Percentiles rank a stretch among this genome's conserved stretches.
Evolutionary conservation across 2,113 vertebrate species (phyloP).

Genomic region (Orycteropus afer): DNA sequence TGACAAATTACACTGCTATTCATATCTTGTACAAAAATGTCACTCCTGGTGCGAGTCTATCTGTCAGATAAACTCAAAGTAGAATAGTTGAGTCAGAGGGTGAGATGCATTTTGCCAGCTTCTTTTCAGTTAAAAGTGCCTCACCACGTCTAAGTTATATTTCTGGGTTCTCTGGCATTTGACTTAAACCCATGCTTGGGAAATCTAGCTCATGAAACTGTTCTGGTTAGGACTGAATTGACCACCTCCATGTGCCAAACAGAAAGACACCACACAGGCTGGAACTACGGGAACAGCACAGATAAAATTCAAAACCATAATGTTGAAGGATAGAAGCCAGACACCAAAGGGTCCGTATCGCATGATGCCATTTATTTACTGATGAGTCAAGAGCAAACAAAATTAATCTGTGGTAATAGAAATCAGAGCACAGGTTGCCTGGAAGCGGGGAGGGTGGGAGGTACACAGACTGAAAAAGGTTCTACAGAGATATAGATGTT

Average conservation of each 20-base stretch:
- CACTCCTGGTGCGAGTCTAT: not conserved
- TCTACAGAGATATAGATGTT: not conserved
- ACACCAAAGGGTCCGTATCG: not conserved
- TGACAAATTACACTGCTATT: slow-evolving; percentile 1
- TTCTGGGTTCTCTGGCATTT: not conserved
- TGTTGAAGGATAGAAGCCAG: not conserved
- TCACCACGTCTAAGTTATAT: not conserved
- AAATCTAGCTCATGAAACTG: not conserved
- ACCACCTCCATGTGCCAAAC: not conserved
- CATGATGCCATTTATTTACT: not conserved
- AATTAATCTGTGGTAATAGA: not conserved
- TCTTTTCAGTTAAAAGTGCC: not conserved
- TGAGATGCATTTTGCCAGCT: not conserved
- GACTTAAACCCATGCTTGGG: not conserved
- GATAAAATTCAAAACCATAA: not conserved
- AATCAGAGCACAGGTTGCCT: not conserved
- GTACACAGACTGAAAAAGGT: not conserved
- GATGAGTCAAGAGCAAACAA: not conserved
- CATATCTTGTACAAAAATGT: not conserved
- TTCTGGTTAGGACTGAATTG: not conserved
- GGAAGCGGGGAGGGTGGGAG: not conserved
- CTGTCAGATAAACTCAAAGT: not conserved
- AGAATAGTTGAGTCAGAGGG: not conserved
- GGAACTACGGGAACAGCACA: not conserved
- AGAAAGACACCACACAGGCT: not conserved